Evolutionary conservation across 2,113 vertebrate species (phyloP).

Genomic region (Stomatorhinus ivindoensis): DNA sequence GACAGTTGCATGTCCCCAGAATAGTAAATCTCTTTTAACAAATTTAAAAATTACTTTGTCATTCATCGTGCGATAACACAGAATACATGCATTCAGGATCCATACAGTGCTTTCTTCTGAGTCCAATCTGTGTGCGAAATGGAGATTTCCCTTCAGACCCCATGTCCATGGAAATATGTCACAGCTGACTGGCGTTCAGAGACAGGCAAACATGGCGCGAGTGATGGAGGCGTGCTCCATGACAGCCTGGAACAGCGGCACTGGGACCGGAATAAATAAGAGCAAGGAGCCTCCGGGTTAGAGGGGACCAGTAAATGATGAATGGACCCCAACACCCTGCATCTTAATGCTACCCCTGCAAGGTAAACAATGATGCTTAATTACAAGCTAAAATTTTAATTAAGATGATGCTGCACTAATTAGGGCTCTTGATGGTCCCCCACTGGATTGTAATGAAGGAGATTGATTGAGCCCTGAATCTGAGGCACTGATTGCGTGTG

Average conservation of each 20-base stretch:
- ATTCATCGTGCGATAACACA: background rate
- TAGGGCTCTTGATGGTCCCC: constrained; percentile 77
- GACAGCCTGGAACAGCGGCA: background rate
- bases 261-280: background rate
- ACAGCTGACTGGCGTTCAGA: background rate
- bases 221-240: background rate
- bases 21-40: background rate
- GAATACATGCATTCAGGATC: too few species aligned
- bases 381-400: constrained; percentile 86
- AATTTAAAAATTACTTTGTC: background rate
- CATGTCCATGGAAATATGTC: background rate
- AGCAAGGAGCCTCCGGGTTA: constrained; percentile 39
- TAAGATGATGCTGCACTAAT: constrained; percentile 82
- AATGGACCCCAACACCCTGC: constrained; percentile 56
- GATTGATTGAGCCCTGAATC: constrained; percentile 76
- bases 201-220: background rate
- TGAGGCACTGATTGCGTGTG: constrained; percentile 69
- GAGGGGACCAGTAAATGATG: constrained; percentile 45
- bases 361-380: constrained; percentile 88
- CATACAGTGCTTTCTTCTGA: background rate
- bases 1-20: background rate
- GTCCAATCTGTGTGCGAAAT: background rate
- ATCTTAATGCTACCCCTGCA: constrained; percentile 72
- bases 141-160: background rate
- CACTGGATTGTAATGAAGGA: constrained; percentile 75